phyloP scores from a whole-genome alignment of 2,888 invertebrate species.

The Ophion slaviceki region DNA sequence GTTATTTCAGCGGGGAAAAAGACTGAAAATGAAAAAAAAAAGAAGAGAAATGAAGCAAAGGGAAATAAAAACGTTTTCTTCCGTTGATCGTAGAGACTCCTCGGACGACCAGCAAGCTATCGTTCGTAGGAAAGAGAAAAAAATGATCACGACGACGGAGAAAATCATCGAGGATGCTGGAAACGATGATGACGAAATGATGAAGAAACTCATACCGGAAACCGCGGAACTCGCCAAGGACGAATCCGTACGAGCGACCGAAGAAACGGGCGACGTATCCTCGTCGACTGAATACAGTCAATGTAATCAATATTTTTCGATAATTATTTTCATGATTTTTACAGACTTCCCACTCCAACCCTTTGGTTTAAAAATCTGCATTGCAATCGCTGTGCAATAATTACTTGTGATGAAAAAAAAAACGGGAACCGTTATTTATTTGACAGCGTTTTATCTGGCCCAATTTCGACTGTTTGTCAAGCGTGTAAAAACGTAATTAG shows the following conservation, averaged over 20 bases:
- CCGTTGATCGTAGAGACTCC: conserved; percentile 75
- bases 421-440: too few species aligned
- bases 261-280: conserved; percentile 64
- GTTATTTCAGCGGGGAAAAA: neutral
- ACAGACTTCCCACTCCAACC: too few species aligned
- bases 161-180: neutral
- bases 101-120: conserved; percentile 75
- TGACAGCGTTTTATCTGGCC: too few species aligned
- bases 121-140: conserved; percentile 35
- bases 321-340: neutral
- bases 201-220: conserved; percentile 17
- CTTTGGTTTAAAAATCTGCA: too few species aligned
- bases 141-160: neutral
- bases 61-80: neutral
- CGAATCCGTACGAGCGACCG: conserved; percentile 46
- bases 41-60: neutral
- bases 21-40: neutral
- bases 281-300: conserved; percentile 74
- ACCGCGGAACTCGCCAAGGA: neutral
- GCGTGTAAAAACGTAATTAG: too few species aligned
- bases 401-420: too few species aligned
- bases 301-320: conserved; percentile 58
- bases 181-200: neutral
- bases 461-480: too few species aligned
- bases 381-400: too few species aligned